Evolutionary conservation across 2,797 vertebrate species (phyloP).

Genomic region (Denticeps clupeoides): DNA sequence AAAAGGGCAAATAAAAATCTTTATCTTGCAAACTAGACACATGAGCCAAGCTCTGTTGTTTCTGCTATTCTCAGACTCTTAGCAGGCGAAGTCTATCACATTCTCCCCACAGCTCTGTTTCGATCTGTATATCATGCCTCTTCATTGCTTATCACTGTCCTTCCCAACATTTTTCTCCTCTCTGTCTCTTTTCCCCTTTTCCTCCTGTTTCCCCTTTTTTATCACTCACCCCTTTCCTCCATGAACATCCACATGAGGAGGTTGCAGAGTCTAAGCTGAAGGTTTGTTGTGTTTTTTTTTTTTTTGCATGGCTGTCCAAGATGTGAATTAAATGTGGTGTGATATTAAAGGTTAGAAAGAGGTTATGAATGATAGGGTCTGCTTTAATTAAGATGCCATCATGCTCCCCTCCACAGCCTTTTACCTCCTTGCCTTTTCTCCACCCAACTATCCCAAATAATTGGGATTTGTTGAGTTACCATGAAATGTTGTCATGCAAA

Average conservation of each 20-base stretch:
- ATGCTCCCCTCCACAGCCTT: conserved; percentile 13
- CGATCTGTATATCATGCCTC: background rate
- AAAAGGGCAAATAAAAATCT: too few species aligned
- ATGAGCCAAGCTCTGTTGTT: too few species aligned
- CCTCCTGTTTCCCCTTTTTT: background rate
- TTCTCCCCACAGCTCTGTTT: background rate
- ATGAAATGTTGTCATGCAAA: conserved; percentile 30
- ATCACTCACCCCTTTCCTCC: background rate
- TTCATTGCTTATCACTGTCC: background rate
- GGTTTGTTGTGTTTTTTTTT: background rate
- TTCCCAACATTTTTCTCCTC: background rate
- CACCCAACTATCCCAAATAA: conserved; percentile 27
- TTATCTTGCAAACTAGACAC: too few species aligned
- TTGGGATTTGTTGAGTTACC: conserved; percentile 41
- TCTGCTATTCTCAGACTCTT: background rate
- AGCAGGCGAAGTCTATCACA: background rate
- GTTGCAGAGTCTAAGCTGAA: background rate
- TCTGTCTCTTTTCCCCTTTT: background rate
- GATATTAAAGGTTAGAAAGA: conserved; percentile 48
- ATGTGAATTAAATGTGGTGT: conserved; percentile 45
- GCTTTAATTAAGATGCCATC: conserved; percentile 54
- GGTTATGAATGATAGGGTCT: conserved; percentile 44
- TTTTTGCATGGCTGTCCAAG: background rate
- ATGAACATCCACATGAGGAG: conserved; percentile 5
- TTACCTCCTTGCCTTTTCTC: conserved; percentile 17